These are phyloP conservation scores for Dascyllus trimaculatus DNA, from an alignment of 2,113 vertebrate species.

Conservation along the genomic window DNA sequence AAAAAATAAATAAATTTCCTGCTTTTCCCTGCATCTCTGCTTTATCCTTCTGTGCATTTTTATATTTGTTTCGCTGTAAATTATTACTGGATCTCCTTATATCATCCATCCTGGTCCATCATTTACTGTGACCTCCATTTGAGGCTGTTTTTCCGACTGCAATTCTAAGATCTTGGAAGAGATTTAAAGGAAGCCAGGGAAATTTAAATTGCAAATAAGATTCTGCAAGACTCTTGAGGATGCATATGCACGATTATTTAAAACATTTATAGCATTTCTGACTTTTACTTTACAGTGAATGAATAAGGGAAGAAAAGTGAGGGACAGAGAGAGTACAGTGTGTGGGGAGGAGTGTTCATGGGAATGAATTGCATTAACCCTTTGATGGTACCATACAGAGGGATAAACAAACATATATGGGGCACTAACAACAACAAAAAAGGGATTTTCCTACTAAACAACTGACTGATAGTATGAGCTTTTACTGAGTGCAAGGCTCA, in stretches of 20 bases:
- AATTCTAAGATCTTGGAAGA: slow-evolving; percentile 47
- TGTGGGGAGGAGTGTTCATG: slow-evolving; percentile 2
- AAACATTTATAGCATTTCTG: slow-evolving; percentile 50
- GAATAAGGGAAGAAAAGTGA: not conserved
- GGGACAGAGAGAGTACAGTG: not conserved
- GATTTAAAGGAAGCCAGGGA: slow-evolving; percentile 13
- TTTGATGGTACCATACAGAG: not conserved
- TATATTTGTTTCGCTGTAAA: slow-evolving; percentile 31
- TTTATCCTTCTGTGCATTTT: slow-evolving; percentile 1
- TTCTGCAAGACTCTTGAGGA: slow-evolving; percentile 22
- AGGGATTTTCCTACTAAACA: too few relatives aligned
- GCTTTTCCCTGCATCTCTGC: not conserved
- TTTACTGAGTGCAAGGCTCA: too few relatives aligned
- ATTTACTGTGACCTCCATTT: slow-evolving; percentile 36
- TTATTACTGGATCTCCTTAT: slow-evolving; percentile 30
- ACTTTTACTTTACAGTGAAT: slow-evolving; percentile 30
- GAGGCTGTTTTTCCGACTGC: slow-evolving; percentile 36
- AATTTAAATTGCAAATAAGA: slow-evolving; percentile 58
- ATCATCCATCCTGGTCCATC: slow-evolving; percentile 13
- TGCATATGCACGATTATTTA: not conserved
- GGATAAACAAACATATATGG: too few relatives aligned
- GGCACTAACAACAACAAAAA: too few relatives aligned
- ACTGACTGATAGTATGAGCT: too few relatives aligned
- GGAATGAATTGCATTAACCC: slow-evolving; percentile 14
- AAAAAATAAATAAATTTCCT: not conserved